A percentile compares a stretch with the other conserved stretches of the same genome.
phyloP scores from a whole-genome alignment of 2,888 invertebrate species.

The Aethes cnicana region DNA sequence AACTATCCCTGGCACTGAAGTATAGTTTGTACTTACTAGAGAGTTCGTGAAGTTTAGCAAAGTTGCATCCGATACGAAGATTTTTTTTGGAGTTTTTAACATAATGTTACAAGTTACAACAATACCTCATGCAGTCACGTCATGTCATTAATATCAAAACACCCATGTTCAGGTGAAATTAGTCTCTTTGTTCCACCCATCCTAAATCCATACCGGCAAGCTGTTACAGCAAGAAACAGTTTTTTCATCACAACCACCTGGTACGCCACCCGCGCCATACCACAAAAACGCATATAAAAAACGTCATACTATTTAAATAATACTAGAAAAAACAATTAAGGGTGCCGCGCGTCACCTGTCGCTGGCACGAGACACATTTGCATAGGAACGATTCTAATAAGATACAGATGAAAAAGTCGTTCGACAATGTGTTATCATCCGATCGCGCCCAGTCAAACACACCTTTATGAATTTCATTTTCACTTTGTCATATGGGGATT shows the following conservation, averaged over 20 bases:
- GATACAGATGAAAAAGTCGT: conserved; percentile 18
- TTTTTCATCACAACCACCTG: conserved; percentile 76
- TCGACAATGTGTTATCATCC: conserved; percentile 29
- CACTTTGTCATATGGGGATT: conserved; percentile 18
- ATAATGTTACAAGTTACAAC: too few species aligned
- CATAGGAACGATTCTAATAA: conserved; percentile 70
- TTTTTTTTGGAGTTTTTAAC: too few species aligned
- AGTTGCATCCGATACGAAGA: too few species aligned
- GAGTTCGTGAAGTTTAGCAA: too few species aligned
- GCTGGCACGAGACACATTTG: conserved; percentile 79
- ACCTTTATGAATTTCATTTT: conserved; percentile 27
- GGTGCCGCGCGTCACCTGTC: conserved; percentile 80
- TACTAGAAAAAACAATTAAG: conserved; percentile 81
- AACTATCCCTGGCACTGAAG: too few species aligned
- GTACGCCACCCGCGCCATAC: conserved; percentile 73
- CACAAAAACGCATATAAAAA: conserved; percentile 70
- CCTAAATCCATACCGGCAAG: conserved; percentile 51
- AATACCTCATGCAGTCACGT: conserved; percentile 17
- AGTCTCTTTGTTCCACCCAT: conserved; percentile 30
- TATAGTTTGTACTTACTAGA: too few species aligned
- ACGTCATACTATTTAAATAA: conserved; percentile 81
- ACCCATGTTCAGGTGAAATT: conserved; percentile 27
- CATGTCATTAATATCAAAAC: conserved; percentile 28
- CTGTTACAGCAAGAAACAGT: conserved; percentile 64
- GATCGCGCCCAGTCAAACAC: conserved; percentile 19